Conservation (phyloP, 2,888 invertebrate species). For the Eupeodes luniger region DNA sequence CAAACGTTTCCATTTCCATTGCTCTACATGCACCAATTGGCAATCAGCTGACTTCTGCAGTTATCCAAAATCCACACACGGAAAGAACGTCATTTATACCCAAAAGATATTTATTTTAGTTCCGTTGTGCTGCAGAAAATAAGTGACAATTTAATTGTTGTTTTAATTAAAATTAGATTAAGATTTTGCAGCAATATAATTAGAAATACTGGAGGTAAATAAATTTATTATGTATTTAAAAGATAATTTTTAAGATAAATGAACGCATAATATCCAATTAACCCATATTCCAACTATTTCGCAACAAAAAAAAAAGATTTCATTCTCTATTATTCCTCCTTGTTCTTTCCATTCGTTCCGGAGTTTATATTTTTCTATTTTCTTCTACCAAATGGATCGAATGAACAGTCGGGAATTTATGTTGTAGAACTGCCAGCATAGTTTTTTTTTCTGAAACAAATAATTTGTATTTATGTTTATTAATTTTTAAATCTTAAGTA, state of each 20-base stretch:
- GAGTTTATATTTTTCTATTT: conserved; percentile 56
- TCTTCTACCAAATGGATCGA: conserved; percentile 29
- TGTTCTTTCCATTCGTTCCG: conserved; percentile 69
- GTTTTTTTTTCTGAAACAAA: neutral
- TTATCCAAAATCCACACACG: conserved; percentile 63
- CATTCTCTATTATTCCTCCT: conserved; percentile 43
- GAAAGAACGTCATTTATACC: conserved; percentile 54
- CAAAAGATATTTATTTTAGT: conserved; percentile 42
- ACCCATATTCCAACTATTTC: conserved; percentile 75
- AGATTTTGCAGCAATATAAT: conserved; percentile 11
- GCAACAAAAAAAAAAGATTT: conserved; percentile 69
- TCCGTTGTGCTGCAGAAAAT: conserved; percentile 45
- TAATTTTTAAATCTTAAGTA: too few species aligned
- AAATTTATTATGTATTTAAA: conserved; percentile 25
- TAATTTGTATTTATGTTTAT: too few species aligned
- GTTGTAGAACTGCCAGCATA: conserved; percentile 36
- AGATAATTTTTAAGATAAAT: conserved; percentile 15
- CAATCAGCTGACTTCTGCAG: conserved; percentile 74
- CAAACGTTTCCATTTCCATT: conserved; percentile 40
- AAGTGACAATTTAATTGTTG: conserved; percentile 30
- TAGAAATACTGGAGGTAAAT: conserved; percentile 31
- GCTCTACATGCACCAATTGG: conserved; percentile 38
- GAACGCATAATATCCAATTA: conserved; percentile 65
- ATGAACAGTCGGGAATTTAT: conserved; percentile 52
- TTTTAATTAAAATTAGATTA: conserved; percentile 23